A percentile compares a stretch with the other conserved stretches of the same genome.
Evolutionary conservation across 2,113 vertebrate species (phyloP).

Genomic region (Ptilorrhoa leucosticta): DNA sequence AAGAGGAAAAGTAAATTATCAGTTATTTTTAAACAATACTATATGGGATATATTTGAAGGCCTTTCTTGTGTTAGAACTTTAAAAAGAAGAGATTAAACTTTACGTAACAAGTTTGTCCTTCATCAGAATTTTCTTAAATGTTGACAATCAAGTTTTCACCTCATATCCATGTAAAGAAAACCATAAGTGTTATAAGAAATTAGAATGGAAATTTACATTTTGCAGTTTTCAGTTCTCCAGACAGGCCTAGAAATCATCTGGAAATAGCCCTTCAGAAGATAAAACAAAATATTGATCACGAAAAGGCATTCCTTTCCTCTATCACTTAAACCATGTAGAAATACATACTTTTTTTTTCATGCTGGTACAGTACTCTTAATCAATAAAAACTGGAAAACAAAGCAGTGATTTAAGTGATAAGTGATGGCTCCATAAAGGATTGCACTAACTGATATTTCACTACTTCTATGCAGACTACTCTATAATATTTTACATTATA

Average conservation of each 20-base stretch:
- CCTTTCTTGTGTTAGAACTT: neutral
- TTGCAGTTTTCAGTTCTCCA: neutral
- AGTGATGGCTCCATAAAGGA: neutral
- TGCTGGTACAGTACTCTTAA: neutral
- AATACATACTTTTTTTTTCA: neutral
- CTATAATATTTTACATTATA: neutral
- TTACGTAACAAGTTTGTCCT: neutral
- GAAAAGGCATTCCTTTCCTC: neutral
- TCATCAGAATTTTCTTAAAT: neutral
- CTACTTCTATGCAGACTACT: neutral
- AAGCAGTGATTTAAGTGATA: neutral
- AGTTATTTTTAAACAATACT: neutral
- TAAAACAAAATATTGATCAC: neutral
- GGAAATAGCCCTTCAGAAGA: neutral
- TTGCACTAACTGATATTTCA: neutral
- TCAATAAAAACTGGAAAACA: neutral
- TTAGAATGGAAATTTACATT: neutral
- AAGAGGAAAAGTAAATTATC: neutral
- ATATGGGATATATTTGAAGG: neutral
- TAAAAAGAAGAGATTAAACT: neutral
- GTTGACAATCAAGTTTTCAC: neutral
- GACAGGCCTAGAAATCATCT: neutral
- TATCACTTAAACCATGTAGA: neutral
- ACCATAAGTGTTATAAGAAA: neutral
- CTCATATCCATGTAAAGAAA: neutral